Base-by-base conservation (phyloP, 2,888 invertebrate genomes). In the Teinopalpus imperialis region DNA sequence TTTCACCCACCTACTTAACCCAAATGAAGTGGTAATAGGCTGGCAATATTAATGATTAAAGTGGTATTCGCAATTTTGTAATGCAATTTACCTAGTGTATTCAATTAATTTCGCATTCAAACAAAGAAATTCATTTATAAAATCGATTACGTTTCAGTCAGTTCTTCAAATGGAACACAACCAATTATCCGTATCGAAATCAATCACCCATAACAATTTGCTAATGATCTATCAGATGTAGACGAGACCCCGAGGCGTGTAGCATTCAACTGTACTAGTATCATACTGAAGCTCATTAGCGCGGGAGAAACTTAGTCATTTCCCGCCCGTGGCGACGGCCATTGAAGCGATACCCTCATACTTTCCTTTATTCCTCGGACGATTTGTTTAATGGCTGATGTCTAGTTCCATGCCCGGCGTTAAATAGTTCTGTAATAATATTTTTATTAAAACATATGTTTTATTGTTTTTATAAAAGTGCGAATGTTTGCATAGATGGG, bases 201-300 rank as follows among this genome's bases (percentile, higher is more conserved):
- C 61, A 69, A 69, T 68, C 64, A 59, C 54, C 52, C 51, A 48
- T 66, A 60, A 65, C 69, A 61, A 68, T 62, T 64, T 56, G 59
- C 59, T 60, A 69, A 69, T 65, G 56, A 59, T 52, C 55, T 52
- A 53, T 53, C 52, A 54, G 47, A 43, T 49, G 30, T 41, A 20
- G 44, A 46, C 40, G 48, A 43, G 43, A 54, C 48, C n/a, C 49
- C 50, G 68, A 56, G 56, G 55, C 48, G 52, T 51, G 47, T 50
- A 61, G 62, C 67, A 53, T 56, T 57, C 54, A 63, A 58, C 63
- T 55, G 30, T 47, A 36, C 42, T 37, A 26, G 20, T 41, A 36
- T 39, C 30, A 16, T 52, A 72, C 75, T 73, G 72, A 56, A 57
- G 56, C 67, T 77, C 73, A 80, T 80, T 81, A 79, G 63, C 48